Evolutionary conservation across 30 jellyfish, hydroid and myxozoan species (phyloP).

Genomic region (Nemopilema nomurai): DNA sequence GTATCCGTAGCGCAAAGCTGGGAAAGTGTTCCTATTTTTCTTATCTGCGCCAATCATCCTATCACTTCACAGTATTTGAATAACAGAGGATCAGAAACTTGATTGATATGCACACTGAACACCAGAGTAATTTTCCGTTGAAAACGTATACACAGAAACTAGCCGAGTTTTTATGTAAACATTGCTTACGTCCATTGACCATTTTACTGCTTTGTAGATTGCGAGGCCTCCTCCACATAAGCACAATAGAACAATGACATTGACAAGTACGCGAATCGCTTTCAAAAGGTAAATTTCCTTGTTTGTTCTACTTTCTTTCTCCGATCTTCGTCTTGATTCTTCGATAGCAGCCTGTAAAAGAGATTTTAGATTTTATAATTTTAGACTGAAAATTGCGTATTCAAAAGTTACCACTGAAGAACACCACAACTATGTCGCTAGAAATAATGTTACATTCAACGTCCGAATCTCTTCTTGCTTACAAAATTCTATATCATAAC

Average conservation of each 20-base stretch:
- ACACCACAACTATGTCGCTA: too few relatives aligned
- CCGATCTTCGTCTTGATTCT: conserved; percentile 43
- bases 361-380: background rate
- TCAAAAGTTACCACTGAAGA: too few relatives aligned
- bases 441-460: too few relatives aligned
- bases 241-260: conserved; percentile 19
- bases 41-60: too few relatives aligned
- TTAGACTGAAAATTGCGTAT: too few relatives aligned
- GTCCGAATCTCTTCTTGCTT: too few relatives aligned
- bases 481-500: too few relatives aligned
- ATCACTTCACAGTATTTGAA: too few relatives aligned
- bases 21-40: too few relatives aligned
- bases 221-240: conserved; percentile 58
- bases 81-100: too few relatives aligned
- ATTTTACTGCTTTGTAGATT: conserved; percentile 54
- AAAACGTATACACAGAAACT: background rate
- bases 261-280: conserved; percentile 33
- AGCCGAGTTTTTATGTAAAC: background rate
- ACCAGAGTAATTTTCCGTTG: background rate
- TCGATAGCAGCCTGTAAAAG: conserved; percentile 45
- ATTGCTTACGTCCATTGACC: conserved; percentile 47
- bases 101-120: background rate
- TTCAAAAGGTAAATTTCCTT: conserved; percentile 33
- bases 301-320: conserved; percentile 46
- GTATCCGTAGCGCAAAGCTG: too few relatives aligned